Conservation (phyloP, 2,113 vertebrate genomes). For the Chauna torquata region DNA sequence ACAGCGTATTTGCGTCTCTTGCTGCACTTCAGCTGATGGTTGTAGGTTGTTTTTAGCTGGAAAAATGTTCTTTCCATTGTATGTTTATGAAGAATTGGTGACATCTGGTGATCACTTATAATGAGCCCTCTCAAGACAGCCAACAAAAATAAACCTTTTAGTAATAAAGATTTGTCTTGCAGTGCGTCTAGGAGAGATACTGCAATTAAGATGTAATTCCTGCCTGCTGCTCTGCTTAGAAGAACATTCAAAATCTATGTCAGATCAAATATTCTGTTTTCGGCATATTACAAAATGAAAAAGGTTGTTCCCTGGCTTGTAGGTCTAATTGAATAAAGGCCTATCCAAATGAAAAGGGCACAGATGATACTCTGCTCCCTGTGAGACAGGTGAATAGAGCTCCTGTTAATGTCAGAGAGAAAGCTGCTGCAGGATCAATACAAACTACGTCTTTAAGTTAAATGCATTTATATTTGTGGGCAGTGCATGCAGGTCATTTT, state of each 20-base stretch:
- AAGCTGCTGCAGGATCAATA: neutral
- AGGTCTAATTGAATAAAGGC: neutral
- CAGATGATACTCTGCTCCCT: neutral
- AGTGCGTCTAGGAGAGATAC: accelerated
- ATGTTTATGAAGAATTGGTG: conserved; percentile 35
- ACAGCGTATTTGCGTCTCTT: neutral
- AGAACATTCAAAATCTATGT: neutral
- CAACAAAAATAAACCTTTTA: neutral
- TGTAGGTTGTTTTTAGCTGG: neutral
- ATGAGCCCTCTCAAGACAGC: conserved; percentile 15
- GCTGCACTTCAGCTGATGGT: neutral
- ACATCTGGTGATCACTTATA: conserved; percentile 42
- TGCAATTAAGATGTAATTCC: neutral
- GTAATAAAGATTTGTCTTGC: neutral
- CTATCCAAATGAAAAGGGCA: conserved; percentile 5
- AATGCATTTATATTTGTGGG: neutral
- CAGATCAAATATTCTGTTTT: neutral
- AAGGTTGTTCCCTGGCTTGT: neutral
- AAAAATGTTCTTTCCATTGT: neutral
- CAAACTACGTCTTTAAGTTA: accelerated
- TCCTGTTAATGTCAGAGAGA: neutral
- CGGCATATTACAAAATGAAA: neutral
- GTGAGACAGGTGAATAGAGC: accelerated
- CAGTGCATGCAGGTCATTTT: neutral
- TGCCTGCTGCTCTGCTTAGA: neutral